Conservation (phyloP, 2,888 invertebrate species). For the Anarsia innoxiella region DNA sequence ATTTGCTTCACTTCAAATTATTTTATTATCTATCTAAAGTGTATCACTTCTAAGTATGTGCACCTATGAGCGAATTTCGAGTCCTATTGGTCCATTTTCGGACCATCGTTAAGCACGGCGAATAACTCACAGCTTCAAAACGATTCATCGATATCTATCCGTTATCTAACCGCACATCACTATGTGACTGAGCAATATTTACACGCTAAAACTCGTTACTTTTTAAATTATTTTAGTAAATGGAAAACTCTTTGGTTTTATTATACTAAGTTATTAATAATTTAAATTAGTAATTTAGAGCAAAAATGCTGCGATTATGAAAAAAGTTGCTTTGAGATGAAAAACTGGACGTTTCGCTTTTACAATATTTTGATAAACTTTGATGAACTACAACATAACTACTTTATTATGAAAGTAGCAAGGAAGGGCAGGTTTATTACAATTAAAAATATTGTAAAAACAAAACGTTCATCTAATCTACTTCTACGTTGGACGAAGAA, state of each 20-base stretch:
- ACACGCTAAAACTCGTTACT: constrained; percentile 35
- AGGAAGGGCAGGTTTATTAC: background rate
- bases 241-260: constrained; percentile 13
- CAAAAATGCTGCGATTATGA: constrained; percentile 40
- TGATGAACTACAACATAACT: too few species aligned
- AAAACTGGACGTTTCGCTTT: constrained; percentile 46
- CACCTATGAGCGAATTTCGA: constrained; percentile 68
- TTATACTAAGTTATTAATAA: constrained; percentile 6
- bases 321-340: constrained; percentile 36
- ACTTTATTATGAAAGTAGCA: too few species aligned
- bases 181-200: constrained; percentile 48
- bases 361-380: too few species aligned
- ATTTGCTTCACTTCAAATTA: constrained; percentile 18
- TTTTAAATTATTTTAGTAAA: constrained; percentile 2
- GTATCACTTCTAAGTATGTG: constrained; percentile 60
- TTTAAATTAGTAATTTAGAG: constrained; percentile 29
- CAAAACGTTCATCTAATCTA: constrained; percentile 56
- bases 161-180: constrained; percentile 26
- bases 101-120: constrained; percentile 52
- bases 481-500: constrained; percentile 68
- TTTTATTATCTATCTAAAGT: constrained; percentile 48
- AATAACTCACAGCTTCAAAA: constrained; percentile 23
- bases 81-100: constrained; percentile 50
- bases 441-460: constrained; percentile 39
- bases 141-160: constrained; percentile 20